phyloP scores from a whole-genome alignment of 2,113 vertebrate genomes.

The Erpornis zantholeuca region DNA sequence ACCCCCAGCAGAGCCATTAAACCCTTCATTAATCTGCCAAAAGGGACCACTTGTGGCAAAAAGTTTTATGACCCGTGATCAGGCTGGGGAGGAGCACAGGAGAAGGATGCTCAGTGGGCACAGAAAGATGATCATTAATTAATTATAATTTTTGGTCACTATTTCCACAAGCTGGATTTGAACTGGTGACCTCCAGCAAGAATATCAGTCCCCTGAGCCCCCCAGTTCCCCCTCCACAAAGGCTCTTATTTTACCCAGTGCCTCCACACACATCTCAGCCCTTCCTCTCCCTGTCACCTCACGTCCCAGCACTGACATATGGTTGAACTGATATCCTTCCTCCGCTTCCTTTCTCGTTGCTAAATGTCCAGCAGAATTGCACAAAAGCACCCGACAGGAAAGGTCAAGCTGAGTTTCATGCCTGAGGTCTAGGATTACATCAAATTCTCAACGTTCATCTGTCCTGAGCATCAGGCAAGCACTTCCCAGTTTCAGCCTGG shows the following conservation, averaged over 20 bases:
- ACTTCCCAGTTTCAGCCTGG: slow-evolving; percentile 68
- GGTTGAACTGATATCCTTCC: slow-evolving; percentile 73
- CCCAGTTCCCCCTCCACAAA: neutral
- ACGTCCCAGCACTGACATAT: slow-evolving; percentile 49
- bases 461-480: slow-evolving; percentile 41
- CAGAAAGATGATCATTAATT: neutral
- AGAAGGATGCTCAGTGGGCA: neutral
- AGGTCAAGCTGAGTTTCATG: slow-evolving; percentile 77
- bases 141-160: neutral
- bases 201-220: neutral
- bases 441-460: slow-evolving; percentile 75
- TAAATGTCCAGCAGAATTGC: slow-evolving; percentile 75
- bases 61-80: neutral
- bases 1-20: neutral
- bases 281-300: slow-evolving; percentile 59
- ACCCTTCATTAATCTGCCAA: neutral
- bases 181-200: slow-evolving; percentile 1
- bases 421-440: slow-evolving; percentile 79
- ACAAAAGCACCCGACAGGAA: slow-evolving; percentile 70
- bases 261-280: slow-evolving; percentile 4
- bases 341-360: slow-evolving; percentile 71
- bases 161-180: neutral
- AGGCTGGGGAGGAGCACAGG: neutral
- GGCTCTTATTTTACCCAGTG: slow-evolving; percentile 32
- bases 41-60: neutral